Conservation (phyloP, 2,113 vertebrate species). For the Psammodynastes pulverulentus region DNA sequence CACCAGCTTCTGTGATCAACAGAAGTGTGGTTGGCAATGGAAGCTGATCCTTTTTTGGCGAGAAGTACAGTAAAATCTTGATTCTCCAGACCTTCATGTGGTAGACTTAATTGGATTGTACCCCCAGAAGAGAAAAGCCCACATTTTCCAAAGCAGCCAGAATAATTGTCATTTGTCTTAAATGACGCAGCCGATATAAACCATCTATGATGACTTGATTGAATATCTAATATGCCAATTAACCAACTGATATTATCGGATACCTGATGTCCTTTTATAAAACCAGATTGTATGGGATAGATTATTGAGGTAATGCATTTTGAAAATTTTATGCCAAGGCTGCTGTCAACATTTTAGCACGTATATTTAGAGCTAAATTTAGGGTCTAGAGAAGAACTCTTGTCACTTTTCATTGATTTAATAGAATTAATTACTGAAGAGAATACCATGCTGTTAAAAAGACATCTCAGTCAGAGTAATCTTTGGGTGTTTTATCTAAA, state of each 20-base stretch:
- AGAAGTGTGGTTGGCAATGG: not conserved
- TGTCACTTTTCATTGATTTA: not conserved
- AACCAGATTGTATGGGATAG: not conserved
- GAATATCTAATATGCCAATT: not conserved
- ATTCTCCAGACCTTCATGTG: not conserved
- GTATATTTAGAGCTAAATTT: not conserved
- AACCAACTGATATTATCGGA: not conserved
- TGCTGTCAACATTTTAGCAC: not conserved
- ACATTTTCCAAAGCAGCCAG: not conserved
- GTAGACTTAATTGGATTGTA: not conserved
- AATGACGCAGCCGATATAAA: not conserved
- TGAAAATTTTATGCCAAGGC: not conserved
- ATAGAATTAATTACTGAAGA: not conserved
- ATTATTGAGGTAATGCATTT: not conserved
- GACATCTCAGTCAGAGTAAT: not conserved
- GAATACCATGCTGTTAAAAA: not conserved
- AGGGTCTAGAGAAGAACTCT: not conserved
- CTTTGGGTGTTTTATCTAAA: not conserved
- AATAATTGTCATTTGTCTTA: not conserved
- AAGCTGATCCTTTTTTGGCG: not conserved
- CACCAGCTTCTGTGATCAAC: not conserved
- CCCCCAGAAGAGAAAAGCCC: not conserved
- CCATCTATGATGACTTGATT: not conserved
- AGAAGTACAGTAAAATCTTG: not conserved
- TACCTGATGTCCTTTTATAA: not conserved